phyloP scores from a whole-genome alignment of 2,888 invertebrate genomes.

The Geotrupes spiniger region DNA sequence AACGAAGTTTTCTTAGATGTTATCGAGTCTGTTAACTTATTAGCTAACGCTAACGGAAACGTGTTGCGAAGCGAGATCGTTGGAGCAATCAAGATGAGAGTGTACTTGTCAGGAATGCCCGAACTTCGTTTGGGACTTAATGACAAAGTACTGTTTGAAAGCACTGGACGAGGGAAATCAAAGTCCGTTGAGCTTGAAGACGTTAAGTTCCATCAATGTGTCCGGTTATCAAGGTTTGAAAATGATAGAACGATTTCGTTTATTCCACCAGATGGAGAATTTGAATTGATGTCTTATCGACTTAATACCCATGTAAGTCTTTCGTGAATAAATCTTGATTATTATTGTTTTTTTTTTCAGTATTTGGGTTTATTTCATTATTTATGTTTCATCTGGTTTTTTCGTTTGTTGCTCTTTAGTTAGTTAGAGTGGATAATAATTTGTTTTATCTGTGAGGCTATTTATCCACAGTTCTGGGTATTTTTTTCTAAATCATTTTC shows the following conservation, averaged over 20 bases:
- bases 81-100: conserved; percentile 98
- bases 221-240: conserved; percentile 92
- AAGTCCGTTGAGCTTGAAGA: conserved; percentile 98
- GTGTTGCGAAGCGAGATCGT: conserved; percentile 97
- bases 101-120: conserved; percentile 97
- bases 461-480: neutral
- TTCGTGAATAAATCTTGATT: no score
- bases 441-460: no score
- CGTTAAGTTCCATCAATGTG: conserved; percentile 98
- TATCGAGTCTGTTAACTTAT: conserved; percentile 94
- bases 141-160: conserved; percentile 97
- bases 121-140: conserved; percentile 94
- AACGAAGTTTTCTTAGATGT: conserved; percentile 99
- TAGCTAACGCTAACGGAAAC: conserved; percentile 95
- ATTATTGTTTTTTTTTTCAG: neutral
- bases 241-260: conserved; percentile 98
- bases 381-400: no score
- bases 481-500: no score
- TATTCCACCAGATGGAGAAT: conserved; percentile 98
- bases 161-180: conserved; percentile 94
- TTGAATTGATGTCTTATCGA: conserved; percentile 97
- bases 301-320: conserved; percentile 82
- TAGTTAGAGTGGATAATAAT: neutral
- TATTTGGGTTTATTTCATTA: neutral
- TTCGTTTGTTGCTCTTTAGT: no score